These are phyloP conservation scores for Cettia cetti DNA, from an alignment of 2,113 vertebrate genomes.

Conservation along the genomic window DNA sequence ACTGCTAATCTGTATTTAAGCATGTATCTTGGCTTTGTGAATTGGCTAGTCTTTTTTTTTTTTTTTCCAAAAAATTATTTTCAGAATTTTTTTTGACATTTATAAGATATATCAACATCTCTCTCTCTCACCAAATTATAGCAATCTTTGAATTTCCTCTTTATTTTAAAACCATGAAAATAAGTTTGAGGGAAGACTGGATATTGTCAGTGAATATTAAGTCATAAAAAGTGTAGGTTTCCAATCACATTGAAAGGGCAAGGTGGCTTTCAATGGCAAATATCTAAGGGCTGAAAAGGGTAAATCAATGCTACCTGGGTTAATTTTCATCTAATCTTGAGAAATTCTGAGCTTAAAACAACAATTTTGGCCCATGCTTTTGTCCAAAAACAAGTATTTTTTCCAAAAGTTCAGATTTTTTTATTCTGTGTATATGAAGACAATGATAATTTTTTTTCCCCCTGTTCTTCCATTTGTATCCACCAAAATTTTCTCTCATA, in stretches of 20 bases:
- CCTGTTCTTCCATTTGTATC: neutral
- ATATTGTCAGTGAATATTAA: neutral
- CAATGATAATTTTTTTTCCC: neutral
- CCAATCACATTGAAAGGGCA: neutral
- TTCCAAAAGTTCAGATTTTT: neutral
- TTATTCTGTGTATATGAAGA: neutral
- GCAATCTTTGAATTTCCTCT: neutral
- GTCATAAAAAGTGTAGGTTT: neutral
- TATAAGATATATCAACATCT: neutral
- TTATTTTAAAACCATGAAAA: neutral
- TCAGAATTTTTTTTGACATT: neutral
- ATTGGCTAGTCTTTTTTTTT: fast-evolving
- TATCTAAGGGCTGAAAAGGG: neutral
- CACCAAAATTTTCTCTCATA: neutral
- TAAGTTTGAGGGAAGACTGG: neutral
- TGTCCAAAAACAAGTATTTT: neutral
- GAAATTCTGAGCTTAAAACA: neutral
- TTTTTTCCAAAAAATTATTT: neutral
- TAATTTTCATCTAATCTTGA: neutral
- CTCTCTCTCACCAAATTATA: neutral
- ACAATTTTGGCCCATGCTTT: neutral
- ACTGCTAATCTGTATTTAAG: neutral
- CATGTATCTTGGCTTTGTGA: neutral
- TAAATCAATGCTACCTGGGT: neutral
- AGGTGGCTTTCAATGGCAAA: neutral